phyloP scores from a whole-genome alignment of 2,113 vertebrate species.

The Oreochromis spilurus region DNA sequence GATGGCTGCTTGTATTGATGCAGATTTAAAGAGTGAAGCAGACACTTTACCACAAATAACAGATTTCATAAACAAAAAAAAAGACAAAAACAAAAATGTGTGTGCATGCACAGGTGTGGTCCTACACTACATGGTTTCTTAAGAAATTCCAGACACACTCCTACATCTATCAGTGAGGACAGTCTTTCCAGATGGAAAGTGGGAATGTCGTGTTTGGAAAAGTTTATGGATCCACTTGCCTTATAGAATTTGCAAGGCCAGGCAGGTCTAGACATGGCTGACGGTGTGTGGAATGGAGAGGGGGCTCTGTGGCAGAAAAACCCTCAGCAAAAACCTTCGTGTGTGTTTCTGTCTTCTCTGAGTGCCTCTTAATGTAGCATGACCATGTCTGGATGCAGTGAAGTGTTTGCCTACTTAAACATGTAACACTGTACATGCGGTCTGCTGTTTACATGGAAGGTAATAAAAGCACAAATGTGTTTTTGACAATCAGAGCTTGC shows the following conservation, averaged over 20 bases:
- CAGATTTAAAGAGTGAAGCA: background rate
- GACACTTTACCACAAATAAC: background rate
- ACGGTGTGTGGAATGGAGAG: background rate
- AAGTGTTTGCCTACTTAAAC: background rate
- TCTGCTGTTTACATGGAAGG: background rate
- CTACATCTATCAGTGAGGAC: slow-evolving; percentile 10
- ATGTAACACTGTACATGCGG: background rate
- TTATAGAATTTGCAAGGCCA: slow-evolving; percentile 56
- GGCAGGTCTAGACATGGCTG: slow-evolving; percentile 60
- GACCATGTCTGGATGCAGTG: background rate
- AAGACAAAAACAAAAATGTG: background rate
- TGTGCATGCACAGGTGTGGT: background rate
- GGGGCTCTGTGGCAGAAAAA: background rate
- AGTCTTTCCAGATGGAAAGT: slow-evolving; percentile 30
- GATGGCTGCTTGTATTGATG: background rate
- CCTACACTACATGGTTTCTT: background rate
- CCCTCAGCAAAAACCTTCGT: background rate
- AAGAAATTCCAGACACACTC: slow-evolving; percentile 40
- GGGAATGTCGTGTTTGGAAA: slow-evolving; percentile 29
- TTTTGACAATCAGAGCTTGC: background rate
- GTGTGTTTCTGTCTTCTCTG: background rate
- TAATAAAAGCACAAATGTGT: background rate
- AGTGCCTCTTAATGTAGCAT: background rate
- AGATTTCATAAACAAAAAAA: background rate
- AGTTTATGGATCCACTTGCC: slow-evolving; percentile 23